Conservation (phyloP, 2,888 invertebrate genomes). For the Poecilobothrus nobilitatus region DNA sequence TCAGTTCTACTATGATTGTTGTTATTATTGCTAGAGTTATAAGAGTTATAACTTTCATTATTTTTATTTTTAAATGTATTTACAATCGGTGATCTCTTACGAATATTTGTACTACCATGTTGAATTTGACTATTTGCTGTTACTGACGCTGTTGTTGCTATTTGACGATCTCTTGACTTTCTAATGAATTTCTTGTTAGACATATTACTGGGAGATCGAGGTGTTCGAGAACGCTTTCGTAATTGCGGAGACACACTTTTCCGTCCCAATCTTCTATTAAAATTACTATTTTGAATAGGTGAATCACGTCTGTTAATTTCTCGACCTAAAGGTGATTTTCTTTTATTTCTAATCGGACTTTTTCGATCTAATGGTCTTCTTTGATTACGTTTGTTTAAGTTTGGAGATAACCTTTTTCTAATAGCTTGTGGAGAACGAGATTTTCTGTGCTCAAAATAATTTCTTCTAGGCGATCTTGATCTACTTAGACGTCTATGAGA, state of each 20-base stretch:
- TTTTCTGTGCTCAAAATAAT: neutral
- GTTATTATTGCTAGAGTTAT: neutral
- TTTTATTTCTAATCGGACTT: neutral
- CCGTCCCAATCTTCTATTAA: neutral
- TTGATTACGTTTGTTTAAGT: neutral
- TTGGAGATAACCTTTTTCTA: neutral
- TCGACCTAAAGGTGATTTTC: slow-evolving; percentile 9
- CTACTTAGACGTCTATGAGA: neutral
- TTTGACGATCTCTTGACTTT: neutral
- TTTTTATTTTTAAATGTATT: neutral
- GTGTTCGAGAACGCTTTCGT: neutral
- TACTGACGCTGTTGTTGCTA: neutral
- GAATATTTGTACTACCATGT: neutral
- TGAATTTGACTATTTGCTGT: neutral
- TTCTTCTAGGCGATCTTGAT: neutral
- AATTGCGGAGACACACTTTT: neutral
- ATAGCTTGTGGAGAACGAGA: neutral
- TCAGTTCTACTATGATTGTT: neutral
- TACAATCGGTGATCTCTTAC: neutral
- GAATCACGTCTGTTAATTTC: neutral
- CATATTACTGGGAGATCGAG: neutral
- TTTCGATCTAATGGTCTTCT: neutral
- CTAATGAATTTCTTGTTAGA: neutral
- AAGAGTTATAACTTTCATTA: neutral
- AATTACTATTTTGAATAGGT: slow-evolving; percentile 7